Evolutionary conservation across 2,888 invertebrate species (phyloP).

Genomic region (Amorpha juglandis): DNA sequence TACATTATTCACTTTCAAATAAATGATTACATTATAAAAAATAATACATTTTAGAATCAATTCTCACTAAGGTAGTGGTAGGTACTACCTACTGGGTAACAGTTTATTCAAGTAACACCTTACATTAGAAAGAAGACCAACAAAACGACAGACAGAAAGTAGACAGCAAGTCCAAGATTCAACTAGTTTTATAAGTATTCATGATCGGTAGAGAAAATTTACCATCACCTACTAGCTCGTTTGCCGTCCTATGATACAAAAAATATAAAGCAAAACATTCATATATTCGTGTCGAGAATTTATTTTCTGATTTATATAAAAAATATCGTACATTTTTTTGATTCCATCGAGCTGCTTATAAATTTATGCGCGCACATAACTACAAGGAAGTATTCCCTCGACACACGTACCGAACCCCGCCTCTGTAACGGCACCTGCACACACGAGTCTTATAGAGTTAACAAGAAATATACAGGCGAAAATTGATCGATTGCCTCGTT

Average conservation of each 20-base stretch:
- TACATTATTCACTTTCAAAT: too few species aligned
- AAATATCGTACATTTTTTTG: not conserved
- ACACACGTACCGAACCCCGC: not conserved
- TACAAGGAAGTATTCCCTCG: conserved; percentile 20
- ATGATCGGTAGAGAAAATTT: too few species aligned
- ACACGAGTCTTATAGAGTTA: not conserved
- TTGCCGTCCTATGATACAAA: too few species aligned
- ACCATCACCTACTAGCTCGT: too few species aligned
- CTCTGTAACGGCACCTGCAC: not conserved
- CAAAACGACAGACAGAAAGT: not conserved
- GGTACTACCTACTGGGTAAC: too few species aligned
- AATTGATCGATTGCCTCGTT: too few species aligned
- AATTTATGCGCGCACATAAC: conserved; percentile 16
- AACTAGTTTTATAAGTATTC: too few species aligned
- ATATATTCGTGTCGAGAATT: not conserved
- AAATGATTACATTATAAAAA: too few species aligned
- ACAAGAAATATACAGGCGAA: not conserved
- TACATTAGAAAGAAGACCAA: not conserved
- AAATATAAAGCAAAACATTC: too few species aligned
- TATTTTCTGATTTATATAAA: not conserved
- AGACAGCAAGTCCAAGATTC: too few species aligned
- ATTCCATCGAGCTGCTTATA: conserved; percentile 12
- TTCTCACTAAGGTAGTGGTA: not conserved
- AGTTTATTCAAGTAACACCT: not conserved
- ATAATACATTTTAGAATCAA: not conserved